A percentile compares a stretch with the other conserved stretches of the same genome.
Evolutionary conservation across 2,113 vertebrate species (phyloP).

Genomic region (Paramisgurnus dabryanus): DNA sequence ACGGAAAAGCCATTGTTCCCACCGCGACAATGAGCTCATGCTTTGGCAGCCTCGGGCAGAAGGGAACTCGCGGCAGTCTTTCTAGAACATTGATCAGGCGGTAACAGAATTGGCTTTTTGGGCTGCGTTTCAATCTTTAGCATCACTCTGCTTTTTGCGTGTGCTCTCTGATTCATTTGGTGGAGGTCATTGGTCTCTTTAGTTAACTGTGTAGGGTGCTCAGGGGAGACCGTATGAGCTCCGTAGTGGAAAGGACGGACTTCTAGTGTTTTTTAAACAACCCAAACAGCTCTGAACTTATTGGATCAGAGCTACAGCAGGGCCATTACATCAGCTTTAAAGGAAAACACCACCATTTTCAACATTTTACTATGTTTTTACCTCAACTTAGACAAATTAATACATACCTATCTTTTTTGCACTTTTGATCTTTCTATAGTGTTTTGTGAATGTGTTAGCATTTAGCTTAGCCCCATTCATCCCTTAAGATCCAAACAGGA

Average conservation of each 20-base stretch:
- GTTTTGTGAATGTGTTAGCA: too few relatives aligned
- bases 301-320: not conserved
- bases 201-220: not conserved
- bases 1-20: constrained; percentile 61
- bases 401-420: too few relatives aligned
- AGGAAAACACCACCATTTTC: too few relatives aligned
- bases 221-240: constrained; percentile 7
- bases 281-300: not conserved
- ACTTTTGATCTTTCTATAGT: too few relatives aligned
- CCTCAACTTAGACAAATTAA: too few relatives aligned
- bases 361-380: too few relatives aligned
- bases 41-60: constrained; percentile 59
- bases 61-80: constrained; percentile 56
- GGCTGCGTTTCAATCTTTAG: constrained; percentile 3
- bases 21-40: constrained; percentile 62
- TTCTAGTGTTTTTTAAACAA: not conserved
- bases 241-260: not conserved
- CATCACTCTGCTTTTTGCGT: constrained; percentile 2
- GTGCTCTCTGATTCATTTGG: not conserved
- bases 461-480: too few relatives aligned
- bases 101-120: not conserved
- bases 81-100: constrained; percentile 56
- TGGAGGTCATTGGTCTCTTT: not conserved
- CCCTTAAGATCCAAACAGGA: too few relatives aligned
- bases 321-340: not conserved